Base-by-base conservation (phyloP, 2,113 vertebrate genomes). In the Rhabdomys dilectus region DNA sequence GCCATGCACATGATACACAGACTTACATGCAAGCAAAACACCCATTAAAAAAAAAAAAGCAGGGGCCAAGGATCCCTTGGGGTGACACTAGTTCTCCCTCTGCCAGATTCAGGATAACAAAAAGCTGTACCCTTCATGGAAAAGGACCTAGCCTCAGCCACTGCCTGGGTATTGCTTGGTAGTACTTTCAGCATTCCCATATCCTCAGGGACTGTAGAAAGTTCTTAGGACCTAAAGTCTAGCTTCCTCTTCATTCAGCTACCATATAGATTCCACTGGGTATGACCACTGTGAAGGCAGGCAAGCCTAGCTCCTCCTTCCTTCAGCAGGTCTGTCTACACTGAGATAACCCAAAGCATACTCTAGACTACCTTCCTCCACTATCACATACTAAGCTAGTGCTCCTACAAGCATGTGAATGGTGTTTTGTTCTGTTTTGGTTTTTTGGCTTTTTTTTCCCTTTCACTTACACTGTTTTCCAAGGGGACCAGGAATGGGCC, bases 111-210 rank as follows among this genome's bases (percentile, higher is more conserved):
- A 60, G 51, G 26, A 22, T 15, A 17, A 53, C 19, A 21, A 58
- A 73, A 90, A 62, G 26, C 31, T 24, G 26, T 64, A n/a, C 29
- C n/a, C 51, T 60, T 1, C 45, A 3, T 0, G 9, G 42, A 53
- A 7, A 31, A 64, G 24, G 24, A 17, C 17, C 62, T 45, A 4
- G 42, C 45, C n/a, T 39, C 53, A 29, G 24, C 13, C 6, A 31
- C n/a, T 2, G 0, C 31, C 84, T 26, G 12, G 36, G 39, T 34
- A 19, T 3, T 48, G 42, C 10, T 31, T 16, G 1, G 5, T 5
- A 64, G 12, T 19, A 2, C 72, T 26, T 21, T 36, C 36, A 4
- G 17, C 64, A 72, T 77, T n/a, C 45, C 42, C 4, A 2, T 29
- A 62, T n/a, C 53, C 29, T 76, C 45, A 31, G 39, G 39, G 72